Evolutionary conservation across 2,113 vertebrate species (phyloP).

Genomic region (Lonchura striata): DNA sequence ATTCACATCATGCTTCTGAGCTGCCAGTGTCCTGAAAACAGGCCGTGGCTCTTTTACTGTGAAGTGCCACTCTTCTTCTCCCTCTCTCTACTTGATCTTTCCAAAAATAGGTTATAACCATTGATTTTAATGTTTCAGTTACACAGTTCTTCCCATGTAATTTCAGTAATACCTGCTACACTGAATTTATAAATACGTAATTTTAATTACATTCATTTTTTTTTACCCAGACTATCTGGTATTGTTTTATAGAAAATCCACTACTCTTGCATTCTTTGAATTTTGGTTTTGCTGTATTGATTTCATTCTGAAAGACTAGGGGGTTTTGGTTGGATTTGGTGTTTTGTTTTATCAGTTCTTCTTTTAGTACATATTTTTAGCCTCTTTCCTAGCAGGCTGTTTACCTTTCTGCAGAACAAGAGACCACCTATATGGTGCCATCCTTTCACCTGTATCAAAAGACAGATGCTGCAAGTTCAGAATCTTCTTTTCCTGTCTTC

Average conservation of each 20-base stretch:
- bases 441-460: neutral
- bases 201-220: neutral
- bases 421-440: neutral
- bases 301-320: neutral
- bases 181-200: neutral
- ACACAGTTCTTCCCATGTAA: neutral
- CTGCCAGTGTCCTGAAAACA: slow-evolving; percentile 2
- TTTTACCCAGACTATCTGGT: neutral
- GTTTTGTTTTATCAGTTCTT: neutral
- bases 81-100: neutral
- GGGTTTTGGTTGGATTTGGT: rapidly evolving
- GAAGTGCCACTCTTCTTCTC: neutral
- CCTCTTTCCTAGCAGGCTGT: neutral
- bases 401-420: neutral
- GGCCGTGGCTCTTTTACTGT: neutral
- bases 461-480: neutral
- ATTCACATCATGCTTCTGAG: slow-evolving; percentile 32
- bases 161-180: neutral
- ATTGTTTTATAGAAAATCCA: neutral
- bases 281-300: neutral
- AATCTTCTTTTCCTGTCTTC: neutral
- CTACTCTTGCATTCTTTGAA: neutral
- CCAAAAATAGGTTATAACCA: slow-evolving; percentile 1
- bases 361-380: neutral
- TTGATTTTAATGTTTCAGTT: slow-evolving; percentile 17